phyloP scores from a whole-genome alignment of 2,888 invertebrate genomes.

The Steinernema carpocapsae region DNA sequence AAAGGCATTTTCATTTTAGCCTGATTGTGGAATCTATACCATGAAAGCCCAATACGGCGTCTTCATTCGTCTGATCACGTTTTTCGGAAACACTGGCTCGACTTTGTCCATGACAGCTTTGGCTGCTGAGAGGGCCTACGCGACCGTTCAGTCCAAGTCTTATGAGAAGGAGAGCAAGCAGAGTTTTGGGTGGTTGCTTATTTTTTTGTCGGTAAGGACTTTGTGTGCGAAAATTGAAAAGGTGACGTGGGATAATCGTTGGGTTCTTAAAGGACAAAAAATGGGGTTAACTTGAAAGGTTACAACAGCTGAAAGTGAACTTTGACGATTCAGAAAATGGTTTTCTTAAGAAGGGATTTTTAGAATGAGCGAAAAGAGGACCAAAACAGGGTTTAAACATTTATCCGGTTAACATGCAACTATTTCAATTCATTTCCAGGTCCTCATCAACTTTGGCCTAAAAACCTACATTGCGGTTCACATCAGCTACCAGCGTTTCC shows the following conservation, averaged over 20 bases:
- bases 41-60: slow-evolving; percentile 2
- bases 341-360: too few relatives aligned
- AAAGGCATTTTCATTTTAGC: neutral
- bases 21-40: neutral
- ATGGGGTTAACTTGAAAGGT: too few relatives aligned
- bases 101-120: slow-evolving; percentile 9
- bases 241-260: too few relatives aligned
- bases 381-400: too few relatives aligned
- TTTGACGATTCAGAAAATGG: too few relatives aligned
- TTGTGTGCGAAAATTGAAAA: too few relatives aligned
- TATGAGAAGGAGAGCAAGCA: slow-evolving; percentile 3
- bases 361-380: too few relatives aligned
- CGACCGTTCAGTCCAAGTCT: slow-evolving; percentile 2
- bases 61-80: slow-evolving; percentile 18
- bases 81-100: slow-evolving; percentile 21
- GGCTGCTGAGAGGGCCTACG: slow-evolving; percentile 1
- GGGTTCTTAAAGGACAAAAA: too few relatives aligned
- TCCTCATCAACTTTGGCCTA: neutral
- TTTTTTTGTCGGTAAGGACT: neutral
- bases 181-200: neutral
- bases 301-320: too few relatives aligned
- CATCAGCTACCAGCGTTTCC: slow-evolving; percentile 12
- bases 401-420: too few relatives aligned
- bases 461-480: slow-evolving; percentile 9
- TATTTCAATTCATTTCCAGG: too few relatives aligned